These are phyloP conservation scores for Oxyteleia sp. DNA, from an alignment of 2,888 invertebrate species.

Conservation along the genomic window DNA sequence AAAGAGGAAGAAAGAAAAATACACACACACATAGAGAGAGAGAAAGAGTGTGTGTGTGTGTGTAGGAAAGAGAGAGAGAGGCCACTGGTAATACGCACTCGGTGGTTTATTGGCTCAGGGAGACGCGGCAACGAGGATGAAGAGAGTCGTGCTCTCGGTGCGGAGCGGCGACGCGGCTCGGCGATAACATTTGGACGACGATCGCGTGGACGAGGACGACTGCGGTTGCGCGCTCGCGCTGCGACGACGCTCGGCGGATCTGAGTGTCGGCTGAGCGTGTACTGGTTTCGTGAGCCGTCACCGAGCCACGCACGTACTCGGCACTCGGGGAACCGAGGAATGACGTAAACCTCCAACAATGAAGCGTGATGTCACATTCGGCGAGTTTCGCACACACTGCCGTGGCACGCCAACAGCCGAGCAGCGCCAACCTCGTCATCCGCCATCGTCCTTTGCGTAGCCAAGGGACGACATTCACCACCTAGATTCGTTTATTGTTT, in stretches of 20 bases:
- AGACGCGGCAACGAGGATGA: constrained; percentile 33
- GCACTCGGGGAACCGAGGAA: constrained; percentile 79
- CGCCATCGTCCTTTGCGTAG: constrained; percentile 7
- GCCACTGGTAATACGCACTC: constrained; percentile 30
- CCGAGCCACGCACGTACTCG: constrained; percentile 33
- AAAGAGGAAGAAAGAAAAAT: no score
- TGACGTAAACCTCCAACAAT: constrained; percentile 88
- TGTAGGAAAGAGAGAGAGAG: no score
- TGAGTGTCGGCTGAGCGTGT: constrained; percentile 53
- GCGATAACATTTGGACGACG: constrained; percentile 42
- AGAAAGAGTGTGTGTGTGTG: constrained; percentile 1
- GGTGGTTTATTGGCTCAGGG: constrained; percentile 17
- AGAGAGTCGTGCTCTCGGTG: constrained; percentile 28
- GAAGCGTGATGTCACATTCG: constrained; percentile 87
- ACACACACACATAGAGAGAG: no score
- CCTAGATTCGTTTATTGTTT: no score
- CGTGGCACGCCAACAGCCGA: constrained; percentile 22
- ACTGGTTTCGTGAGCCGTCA: constrained; percentile 43
- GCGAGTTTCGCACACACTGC: constrained; percentile 75
- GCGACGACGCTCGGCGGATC: no score
- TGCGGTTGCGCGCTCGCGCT: constrained; percentile 23
- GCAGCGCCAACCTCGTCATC: constrained; percentile 30
- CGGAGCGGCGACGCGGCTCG: constrained; percentile 20
- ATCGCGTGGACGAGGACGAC: constrained; percentile 14
- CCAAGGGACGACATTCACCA: constrained; percentile 32